Evolutionary conservation across 2,888 invertebrate genomes (phyloP), one percentile per base, ranked within the genome.

Genomic region (Agrilus mali): DNA sequence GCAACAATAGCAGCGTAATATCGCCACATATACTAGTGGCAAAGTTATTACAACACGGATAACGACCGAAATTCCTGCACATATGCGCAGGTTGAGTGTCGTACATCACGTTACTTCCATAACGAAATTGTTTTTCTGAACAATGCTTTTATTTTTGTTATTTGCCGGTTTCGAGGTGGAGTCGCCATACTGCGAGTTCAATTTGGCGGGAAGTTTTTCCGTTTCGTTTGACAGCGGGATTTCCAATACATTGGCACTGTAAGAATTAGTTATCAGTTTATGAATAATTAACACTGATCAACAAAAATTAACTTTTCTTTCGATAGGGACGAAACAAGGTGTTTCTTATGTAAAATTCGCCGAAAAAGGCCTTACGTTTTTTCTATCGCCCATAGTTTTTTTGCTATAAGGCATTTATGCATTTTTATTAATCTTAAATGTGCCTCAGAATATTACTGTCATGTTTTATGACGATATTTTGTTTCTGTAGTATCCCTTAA

Each of bases 101-200:
- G 58, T 57, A 56, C 73, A 74, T 75, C 75, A 74, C 69, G 74
- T 74, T 65, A 75, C 75, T 70, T 75, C 75, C 74, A 75, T 75
- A 53, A 73, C 72, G 50, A 74, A 63, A 57, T 72, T 70, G 63
- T 71, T 74, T 59, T 73, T 70, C 55, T 69, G 66, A 53, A 72
- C 70, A 53, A 72, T 68, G 54, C 64, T 63, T 53, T 69, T 70
- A 51, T 59, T 56, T 46, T 56, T 58, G 53, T 60, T 64, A 55
- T 60, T 61, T 47, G 60, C 53, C 41, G 60, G 54, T 45, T 59
- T 53, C 43, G 54, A 51, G 47, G 49, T 53, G 38, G 53, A 48
- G 50, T 58, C 59, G 50, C 58, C 54, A 52, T 54, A 56, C 40
- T 52, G 56, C 40, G 55, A 53, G 44, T 53, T 56, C 48, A 52